These are phyloP conservation scores for Chanos chanos DNA, from an alignment of 2,797 vertebrate species.

Conservation along the genomic window DNA sequence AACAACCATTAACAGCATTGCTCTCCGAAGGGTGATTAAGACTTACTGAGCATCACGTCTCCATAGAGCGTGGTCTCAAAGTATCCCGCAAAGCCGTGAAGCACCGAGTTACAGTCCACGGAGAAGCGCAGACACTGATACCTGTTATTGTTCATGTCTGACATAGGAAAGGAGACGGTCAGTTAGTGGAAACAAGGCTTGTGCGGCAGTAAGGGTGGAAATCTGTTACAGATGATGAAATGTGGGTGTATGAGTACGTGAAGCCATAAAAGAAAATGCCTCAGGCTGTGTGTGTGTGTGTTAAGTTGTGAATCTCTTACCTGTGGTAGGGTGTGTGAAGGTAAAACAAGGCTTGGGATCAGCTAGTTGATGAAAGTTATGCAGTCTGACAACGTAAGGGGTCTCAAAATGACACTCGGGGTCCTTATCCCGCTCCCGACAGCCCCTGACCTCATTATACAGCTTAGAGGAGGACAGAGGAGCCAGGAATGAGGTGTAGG, in stretches of 20 bases:
- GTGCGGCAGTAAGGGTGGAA: too few species aligned
- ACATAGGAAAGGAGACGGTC: constrained; percentile 1
- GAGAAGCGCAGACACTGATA: constrained; percentile 83
- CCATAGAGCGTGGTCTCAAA: constrained; percentile 88
- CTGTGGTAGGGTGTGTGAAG: constrained; percentile 81
- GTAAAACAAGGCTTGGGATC: constrained; percentile 86
- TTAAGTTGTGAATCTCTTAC: constrained; percentile 39
- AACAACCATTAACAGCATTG: neutral
- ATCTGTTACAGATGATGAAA: too few species aligned
- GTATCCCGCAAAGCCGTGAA: constrained; percentile 91
- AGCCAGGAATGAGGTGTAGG: constrained; percentile 88
- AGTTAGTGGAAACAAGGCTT: too few species aligned
- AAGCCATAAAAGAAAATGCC: too few species aligned
- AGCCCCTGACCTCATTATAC: constrained; percentile 89
- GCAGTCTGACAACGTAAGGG: constrained; percentile 88
- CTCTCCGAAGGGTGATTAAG: neutral
- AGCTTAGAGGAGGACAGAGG: constrained; percentile 92
- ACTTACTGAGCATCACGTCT: constrained; percentile 88
- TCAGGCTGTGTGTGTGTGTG: too few species aligned
- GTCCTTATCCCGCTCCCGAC: constrained; percentile 88
- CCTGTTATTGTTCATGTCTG: constrained; percentile 89
- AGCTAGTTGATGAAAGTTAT: constrained; percentile 91
- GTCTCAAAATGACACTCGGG: constrained; percentile 93
- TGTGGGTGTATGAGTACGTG: too few species aligned
- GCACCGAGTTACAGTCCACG: constrained; percentile 81